Evolutionary conservation across 1,140 invertebrate species (phyloP).

Genomic region (Magallana ariakensis): DNA sequence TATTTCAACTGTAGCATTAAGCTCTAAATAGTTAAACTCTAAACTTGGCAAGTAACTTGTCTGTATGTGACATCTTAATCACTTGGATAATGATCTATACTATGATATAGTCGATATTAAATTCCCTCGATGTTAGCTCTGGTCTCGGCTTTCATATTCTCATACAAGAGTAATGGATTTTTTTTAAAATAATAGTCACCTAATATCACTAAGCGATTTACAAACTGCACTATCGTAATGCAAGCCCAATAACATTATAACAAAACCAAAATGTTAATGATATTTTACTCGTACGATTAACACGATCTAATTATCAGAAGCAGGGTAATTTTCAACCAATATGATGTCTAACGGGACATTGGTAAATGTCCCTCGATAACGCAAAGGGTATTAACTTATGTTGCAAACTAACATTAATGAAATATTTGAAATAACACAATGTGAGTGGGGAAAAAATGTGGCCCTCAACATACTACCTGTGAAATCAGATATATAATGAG

Average conservation of each 20-base stretch:
- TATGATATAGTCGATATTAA: conserved; percentile 1
- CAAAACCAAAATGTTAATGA: conserved; percentile 13
- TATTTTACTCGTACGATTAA: not conserved
- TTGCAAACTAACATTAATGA: not conserved
- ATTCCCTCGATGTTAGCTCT: not conserved
- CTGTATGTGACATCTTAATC: conserved; percentile 1
- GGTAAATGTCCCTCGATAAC: not conserved
- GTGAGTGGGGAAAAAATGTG: not conserved
- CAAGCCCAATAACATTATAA: not conserved
- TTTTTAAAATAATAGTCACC: conserved; percentile 26
- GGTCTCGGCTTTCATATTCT: not conserved
- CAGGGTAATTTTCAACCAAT: not conserved
- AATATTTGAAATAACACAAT: not conserved
- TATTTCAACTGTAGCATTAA: no score
- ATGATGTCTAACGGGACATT: not conserved
- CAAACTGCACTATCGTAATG: not conserved
- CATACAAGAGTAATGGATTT: not conserved
- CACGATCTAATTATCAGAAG: not conserved
- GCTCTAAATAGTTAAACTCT: not conserved
- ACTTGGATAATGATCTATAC: not conserved
- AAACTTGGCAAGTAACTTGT: not conserved
- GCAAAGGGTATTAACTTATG: not conserved
- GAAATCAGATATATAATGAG: not conserved
- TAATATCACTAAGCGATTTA: not conserved
- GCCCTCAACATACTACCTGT: not conserved